phyloP scores from a whole-genome alignment of 2,888 invertebrate species.

The Cephus spinipes region DNA sequence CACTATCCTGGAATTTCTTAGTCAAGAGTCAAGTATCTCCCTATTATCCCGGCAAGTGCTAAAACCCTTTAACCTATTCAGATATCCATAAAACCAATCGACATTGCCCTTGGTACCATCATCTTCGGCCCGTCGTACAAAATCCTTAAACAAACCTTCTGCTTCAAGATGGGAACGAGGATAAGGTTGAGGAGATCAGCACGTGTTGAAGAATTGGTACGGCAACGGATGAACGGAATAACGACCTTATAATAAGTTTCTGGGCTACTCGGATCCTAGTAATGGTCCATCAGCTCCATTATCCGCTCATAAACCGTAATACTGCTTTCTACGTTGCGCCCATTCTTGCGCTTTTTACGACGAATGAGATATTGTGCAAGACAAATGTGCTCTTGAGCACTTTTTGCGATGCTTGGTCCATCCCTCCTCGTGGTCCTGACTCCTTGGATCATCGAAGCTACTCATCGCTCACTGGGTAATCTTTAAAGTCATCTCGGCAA shows the following conservation, averaged over 20 bases:
- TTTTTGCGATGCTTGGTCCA: slow-evolving; percentile 17
- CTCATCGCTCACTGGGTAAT: no score
- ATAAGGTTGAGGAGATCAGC: neutral
- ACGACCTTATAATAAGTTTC: slow-evolving; percentile 59
- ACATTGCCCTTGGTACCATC: neutral
- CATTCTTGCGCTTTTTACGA: slow-evolving; percentile 43
- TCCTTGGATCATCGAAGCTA: no score
- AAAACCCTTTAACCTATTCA: neutral
- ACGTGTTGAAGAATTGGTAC: neutral
- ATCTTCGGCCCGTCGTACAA: neutral
- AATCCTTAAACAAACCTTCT: neutral
- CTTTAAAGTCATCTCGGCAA: no score
- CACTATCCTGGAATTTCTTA: neutral
- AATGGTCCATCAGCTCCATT: slow-evolving; percentile 57
- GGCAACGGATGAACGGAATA: slow-evolving; percentile 24
- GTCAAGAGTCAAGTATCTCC: neutral
- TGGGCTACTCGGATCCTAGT: slow-evolving; percentile 48
- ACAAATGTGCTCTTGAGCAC: slow-evolving; percentile 10
- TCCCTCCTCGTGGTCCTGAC: no score
- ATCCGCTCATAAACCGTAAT: slow-evolving; percentile 51
- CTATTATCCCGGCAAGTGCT: neutral
- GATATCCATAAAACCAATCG: neutral
- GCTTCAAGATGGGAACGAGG: neutral
- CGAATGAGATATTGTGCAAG: slow-evolving; percentile 47
- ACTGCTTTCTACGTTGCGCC: slow-evolving; percentile 40